Evolutionary conservation across 2,113 vertebrate genomes (phyloP).

Genomic region (Caloenas nicobarica): DNA sequence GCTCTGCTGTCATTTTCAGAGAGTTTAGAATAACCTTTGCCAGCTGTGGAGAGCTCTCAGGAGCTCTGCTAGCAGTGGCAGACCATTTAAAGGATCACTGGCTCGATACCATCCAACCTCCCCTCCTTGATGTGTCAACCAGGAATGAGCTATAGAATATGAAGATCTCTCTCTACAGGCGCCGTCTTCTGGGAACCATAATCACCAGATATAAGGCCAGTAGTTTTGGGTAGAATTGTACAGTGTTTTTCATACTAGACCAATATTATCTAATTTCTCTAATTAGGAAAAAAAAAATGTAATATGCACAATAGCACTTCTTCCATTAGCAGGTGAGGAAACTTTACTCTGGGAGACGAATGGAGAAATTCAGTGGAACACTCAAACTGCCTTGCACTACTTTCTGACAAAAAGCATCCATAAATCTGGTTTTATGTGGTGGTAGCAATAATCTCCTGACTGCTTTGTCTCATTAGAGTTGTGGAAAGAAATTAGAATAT

Average conservation of each 20-base stretch:
- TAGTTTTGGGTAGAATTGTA: background rate
- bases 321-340: background rate
- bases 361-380: constrained; percentile 15
- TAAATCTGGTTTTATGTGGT: constrained; percentile 53
- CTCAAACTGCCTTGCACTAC: background rate
- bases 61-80: background rate
- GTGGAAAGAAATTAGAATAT: constrained; percentile 49
- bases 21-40: background rate
- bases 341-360: background rate
- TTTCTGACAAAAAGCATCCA: constrained; percentile 31
- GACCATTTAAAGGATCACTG: background rate
- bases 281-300: background rate
- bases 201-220: background rate
- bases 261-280: background rate
- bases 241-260: background rate
- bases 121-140: background rate
- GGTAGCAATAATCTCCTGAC: constrained; percentile 44
- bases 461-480: constrained; percentile 52
- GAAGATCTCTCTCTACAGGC: background rate
- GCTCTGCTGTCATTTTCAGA: background rate
- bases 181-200: background rate
- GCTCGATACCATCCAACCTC: background rate
- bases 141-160: background rate
- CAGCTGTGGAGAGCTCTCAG: background rate
- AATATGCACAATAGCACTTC: background rate